Evolutionary conservation across 2,113 vertebrate genomes (phyloP).

Genomic region (Scatophagus argus): DNA sequence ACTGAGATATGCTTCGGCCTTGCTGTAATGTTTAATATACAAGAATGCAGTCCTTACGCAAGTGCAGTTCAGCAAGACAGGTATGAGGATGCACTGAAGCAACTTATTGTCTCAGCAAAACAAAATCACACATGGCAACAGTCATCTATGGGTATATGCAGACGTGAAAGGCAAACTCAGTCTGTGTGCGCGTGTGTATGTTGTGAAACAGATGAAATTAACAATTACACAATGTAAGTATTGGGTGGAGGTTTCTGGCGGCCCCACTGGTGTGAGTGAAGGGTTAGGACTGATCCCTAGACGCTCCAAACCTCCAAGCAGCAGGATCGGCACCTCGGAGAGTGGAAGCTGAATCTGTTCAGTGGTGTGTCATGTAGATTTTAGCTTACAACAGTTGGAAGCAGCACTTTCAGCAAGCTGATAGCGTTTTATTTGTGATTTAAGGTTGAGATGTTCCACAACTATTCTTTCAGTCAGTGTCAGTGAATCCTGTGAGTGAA

Average conservation of each 20-base stretch:
- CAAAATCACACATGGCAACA: background rate
- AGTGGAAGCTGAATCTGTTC: background rate
- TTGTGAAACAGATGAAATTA: background rate
- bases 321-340: conserved; percentile 2
- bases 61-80: background rate
- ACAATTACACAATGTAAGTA: background rate
- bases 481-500: background rate
- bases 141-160: background rate
- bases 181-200: background rate
- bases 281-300: background rate
- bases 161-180: background rate
- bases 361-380: background rate
- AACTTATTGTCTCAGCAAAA: background rate
- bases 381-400: background rate
- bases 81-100: background rate
- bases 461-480: background rate
- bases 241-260: background rate
- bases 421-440: background rate
- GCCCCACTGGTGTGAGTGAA: background rate
- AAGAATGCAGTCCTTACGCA: background rate
- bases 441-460: background rate
- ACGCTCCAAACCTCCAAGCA: background rate
- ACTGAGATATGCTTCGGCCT: background rate
- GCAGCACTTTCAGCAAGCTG: background rate
- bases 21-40: background rate